phyloP scores from a whole-genome alignment of 2,888 invertebrate genomes.

The Lissocephala sabroskyi region DNA sequence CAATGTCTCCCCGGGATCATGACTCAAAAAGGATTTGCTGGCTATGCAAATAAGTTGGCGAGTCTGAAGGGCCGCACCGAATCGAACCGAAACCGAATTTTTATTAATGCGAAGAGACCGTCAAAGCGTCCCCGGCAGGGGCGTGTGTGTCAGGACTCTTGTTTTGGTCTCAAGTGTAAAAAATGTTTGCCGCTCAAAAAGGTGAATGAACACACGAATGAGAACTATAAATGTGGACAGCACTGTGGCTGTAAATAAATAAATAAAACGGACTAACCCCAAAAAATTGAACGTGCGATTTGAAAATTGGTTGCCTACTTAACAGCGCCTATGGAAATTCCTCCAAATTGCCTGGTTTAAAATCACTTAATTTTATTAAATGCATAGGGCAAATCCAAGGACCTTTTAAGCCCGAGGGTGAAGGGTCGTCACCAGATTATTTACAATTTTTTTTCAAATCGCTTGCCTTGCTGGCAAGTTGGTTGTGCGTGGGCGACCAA shows the following conservation, averaged over 20 bases:
- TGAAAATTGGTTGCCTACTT: constrained; percentile 23
- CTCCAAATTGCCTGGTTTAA: constrained; percentile 38
- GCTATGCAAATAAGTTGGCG: not conserved
- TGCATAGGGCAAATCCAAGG: no score
- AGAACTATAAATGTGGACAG: not conserved
- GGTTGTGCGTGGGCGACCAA: no score
- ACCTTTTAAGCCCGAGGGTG: no score
- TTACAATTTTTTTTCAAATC: no score
- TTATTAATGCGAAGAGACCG: constrained; percentile 11
- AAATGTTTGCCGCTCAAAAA: constrained; percentile 19
- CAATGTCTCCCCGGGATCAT: constrained; percentile 17
- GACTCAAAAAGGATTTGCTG: constrained; percentile 1
- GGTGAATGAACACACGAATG: constrained; percentile 46
- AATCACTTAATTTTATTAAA: constrained; percentile 55
- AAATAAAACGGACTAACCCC: constrained; percentile 24
- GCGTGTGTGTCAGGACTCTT: constrained; percentile 1
- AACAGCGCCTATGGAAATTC: constrained; percentile 14
- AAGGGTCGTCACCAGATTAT: no score
- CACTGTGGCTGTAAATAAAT: constrained; percentile 32
- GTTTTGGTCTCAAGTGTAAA: constrained; percentile 37
- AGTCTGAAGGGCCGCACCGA: constrained; percentile 2
- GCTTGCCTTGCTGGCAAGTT: no score
- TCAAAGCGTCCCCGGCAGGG: not conserved
- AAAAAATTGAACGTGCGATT: constrained; percentile 32
- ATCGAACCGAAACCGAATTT: constrained; percentile 25